Evolutionary conservation across 1,140 invertebrate species (phyloP).

Genomic region (Acromyrmex echinatior): DNA sequence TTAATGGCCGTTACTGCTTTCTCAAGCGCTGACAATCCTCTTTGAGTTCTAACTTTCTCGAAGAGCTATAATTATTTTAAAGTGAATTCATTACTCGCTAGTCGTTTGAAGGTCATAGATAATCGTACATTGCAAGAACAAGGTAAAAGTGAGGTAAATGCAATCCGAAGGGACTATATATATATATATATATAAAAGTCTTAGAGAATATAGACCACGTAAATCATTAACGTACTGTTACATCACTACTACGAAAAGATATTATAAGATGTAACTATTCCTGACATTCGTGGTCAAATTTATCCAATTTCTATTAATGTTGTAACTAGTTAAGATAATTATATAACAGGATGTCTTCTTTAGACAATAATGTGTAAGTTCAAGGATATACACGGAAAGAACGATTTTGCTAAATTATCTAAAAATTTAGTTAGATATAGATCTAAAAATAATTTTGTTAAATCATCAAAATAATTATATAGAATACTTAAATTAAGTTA

Average conservation of each 20-base stretch:
- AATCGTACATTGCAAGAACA: neutral
- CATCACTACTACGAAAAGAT: neutral
- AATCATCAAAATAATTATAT: too few species aligned
- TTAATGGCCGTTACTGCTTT: slow-evolving; percentile 90
- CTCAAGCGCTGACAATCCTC: slow-evolving; percentile 87
- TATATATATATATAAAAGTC: neutral
- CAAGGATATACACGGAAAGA: too few species aligned
- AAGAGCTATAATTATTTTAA: slow-evolving; percentile 89
- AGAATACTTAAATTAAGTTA: too few species aligned
- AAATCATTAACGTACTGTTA: neutral
- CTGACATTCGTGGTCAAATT: neutral
- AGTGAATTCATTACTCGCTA: neutral
- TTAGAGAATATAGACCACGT: neutral
- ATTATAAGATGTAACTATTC: neutral
- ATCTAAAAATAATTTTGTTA: too few species aligned
- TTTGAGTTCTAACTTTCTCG: slow-evolving; percentile 89
- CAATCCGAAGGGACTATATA: neutral
- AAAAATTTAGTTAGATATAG: too few species aligned
- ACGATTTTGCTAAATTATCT: too few species aligned
- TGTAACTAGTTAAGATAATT: neutral
- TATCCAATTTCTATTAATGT: neutral
- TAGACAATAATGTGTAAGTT: neutral
- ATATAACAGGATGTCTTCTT: neutral
- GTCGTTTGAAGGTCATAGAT: neutral
- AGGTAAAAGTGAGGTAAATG: neutral